A percentile compares a stretch with the other conserved stretches of the same genome.
These are phyloP conservation scores for Latrodectus geometricus DNA, from an alignment of 1,140 invertebrate genomes.

Conservation along the genomic window DNA sequence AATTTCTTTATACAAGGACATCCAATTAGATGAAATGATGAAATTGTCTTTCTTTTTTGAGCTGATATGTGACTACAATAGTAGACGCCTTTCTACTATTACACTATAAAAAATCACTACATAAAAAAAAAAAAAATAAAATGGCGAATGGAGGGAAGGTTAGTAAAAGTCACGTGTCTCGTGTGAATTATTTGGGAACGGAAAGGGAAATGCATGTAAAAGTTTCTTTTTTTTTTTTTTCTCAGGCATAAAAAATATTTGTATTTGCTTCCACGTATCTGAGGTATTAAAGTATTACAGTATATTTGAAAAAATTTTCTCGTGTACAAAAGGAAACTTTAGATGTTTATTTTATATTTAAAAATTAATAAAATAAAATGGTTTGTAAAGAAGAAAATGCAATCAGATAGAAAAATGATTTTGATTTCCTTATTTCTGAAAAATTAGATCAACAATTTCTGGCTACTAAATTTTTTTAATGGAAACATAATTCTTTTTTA, in stretches of 20 bases:
- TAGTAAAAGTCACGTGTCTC: background rate
- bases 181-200: background rate
- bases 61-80: slow-evolving; percentile 59
- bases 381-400: too few species aligned
- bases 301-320: too few species aligned
- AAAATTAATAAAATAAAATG: too few species aligned
- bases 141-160: background rate
- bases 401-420: too few species aligned
- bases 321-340: too few species aligned
- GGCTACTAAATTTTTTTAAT: too few species aligned
- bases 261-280: background rate
- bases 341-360: too few species aligned
- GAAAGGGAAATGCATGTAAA: background rate
- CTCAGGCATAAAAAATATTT: background rate
- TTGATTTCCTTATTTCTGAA: too few species aligned
- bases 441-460: too few species aligned
- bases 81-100: slow-evolving; percentile 48
- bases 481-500: too few species aligned
- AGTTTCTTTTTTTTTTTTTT: too few species aligned
- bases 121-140: too few species aligned
- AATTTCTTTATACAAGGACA: slow-evolving; percentile 36
- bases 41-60: slow-evolving; percentile 14
- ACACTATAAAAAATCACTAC: background rate
- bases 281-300: background rate
- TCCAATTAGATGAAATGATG: background rate